Evolutionary conservation across 2,888 invertebrate genomes (phyloP).

Genomic region (Andrena trimmerana): DNA sequence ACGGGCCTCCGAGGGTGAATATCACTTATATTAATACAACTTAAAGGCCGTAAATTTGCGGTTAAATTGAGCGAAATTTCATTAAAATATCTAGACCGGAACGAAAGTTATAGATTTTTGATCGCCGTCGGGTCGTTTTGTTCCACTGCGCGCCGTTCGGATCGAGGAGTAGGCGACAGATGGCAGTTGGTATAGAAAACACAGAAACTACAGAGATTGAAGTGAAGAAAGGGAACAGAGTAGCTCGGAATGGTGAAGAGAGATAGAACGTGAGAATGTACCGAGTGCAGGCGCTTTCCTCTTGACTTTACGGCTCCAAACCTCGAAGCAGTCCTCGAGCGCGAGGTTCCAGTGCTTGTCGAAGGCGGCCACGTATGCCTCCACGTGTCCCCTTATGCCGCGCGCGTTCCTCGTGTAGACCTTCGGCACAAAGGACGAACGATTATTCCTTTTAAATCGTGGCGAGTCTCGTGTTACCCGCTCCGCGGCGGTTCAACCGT

Average conservation of each 20-base stretch:
- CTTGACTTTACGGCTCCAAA: conserved; percentile 89
- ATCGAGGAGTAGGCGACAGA: neutral
- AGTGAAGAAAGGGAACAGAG: neutral
- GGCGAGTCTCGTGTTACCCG: conserved; percentile 52
- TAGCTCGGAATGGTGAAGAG: no score
- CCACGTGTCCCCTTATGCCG: conserved; percentile 91
- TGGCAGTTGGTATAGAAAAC: neutral
- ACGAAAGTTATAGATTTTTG: no score
- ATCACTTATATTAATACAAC: no score
- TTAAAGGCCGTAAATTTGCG: no score
- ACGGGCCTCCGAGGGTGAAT: no score
- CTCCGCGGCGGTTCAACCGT: conserved; percentile 45
- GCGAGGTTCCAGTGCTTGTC: conserved; percentile 98
- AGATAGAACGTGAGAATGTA: conserved; percentile 73
- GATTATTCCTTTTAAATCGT: conserved; percentile 76
- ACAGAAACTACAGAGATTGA: neutral
- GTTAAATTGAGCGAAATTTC: no score
- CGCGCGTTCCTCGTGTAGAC: conserved; percentile 91
- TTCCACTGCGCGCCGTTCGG: neutral
- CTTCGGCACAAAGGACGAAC: conserved; percentile 84
- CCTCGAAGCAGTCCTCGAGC: conserved; percentile 92
- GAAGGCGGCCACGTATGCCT: conserved; percentile 93
- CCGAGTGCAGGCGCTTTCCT: conserved; percentile 89
- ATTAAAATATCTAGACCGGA: no score
- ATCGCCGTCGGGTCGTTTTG: no score